phyloP scores from a whole-genome alignment of 2,797 vertebrate genomes.

The Heterohyrax brucei region DNA sequence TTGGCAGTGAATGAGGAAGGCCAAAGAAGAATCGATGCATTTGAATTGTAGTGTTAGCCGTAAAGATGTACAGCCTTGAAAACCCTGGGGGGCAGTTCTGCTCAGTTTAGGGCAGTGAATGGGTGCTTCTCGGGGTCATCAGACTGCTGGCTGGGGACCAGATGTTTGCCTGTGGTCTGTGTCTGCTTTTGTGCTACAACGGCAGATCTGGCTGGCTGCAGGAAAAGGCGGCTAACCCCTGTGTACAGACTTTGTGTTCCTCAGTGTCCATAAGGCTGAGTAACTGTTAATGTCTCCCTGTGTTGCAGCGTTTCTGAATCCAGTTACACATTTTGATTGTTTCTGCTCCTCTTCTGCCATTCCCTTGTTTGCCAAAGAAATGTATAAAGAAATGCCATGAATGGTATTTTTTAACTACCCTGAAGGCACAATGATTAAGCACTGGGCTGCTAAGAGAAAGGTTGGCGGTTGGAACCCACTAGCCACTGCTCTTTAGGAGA shows the following conservation, averaged over 20 bases:
- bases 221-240: neutral
- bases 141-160: no score
- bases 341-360: conserved; percentile 48
- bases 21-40: no score
- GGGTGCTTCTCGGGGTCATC: no score
- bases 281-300: neutral
- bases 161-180: no score
- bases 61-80: no score
- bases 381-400: neutral
- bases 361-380: conserved; percentile 43
- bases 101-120: no score
- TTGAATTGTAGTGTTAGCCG: no score
- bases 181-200: neutral
- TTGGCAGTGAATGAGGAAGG: no score
- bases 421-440: neutral
- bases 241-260: neutral
- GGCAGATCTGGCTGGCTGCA: neutral
- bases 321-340: conserved; percentile 37
- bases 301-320: conserved; percentile 42
- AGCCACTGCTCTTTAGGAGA: neutral
- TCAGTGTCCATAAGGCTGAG: neutral
- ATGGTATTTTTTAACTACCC: conserved; percentile 1
- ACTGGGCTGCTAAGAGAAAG: neutral
- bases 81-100: no score
- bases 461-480: neutral